Evolutionary conservation across 2,797 vertebrate genomes (phyloP), one percentile per base, ranked within the genome.

Genomic region (Selene dorsalis): DNA sequence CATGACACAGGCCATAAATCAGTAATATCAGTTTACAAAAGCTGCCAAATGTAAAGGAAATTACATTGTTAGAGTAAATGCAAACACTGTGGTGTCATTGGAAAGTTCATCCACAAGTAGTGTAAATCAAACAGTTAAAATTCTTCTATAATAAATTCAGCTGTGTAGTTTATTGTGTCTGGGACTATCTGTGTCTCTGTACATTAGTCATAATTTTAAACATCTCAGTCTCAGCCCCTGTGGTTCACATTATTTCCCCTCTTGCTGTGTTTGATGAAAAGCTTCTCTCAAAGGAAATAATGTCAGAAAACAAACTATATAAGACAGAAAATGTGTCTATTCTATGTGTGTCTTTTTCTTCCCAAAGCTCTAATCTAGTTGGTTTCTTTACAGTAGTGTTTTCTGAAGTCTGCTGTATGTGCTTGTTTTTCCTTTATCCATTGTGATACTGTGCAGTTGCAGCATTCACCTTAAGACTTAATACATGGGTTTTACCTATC

Each of bases 251-350:
- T 0, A 39, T 79, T 79, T 65, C 18, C 1, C 24, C 35, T 61
- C n/a, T 53, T 20, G 3, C 28, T 69, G 62, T 8, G 41, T 59
- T 39, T 56, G 16, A 41, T 8, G 11, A 4, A 45, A 58, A 70
- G 11, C 38, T n/a, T 56, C 32, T 67, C 56, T n/a, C 32, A 0
- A 71, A 56, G 4, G 2, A 16, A 3, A 39, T 66, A 32, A 22
- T 57, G 22, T 43, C 43, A 57, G 7, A 48, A 52, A 68, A 63
- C 47, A 3, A 66, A 65, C 10, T 28, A 59, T 24, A 66, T 43
- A 18, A 45, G 20, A 18, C 32, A 11, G 12, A 24, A 39, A 60
- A 65, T 61, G 3, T 28, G 38, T 22, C 41, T 22, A 3, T 2
- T 48, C 39, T 17, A 50, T 47, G 50, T 24, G 0, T 47, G 62